Conservation (phyloP, 2,797 vertebrate species). For the Pangasius sanitwongsei region DNA sequence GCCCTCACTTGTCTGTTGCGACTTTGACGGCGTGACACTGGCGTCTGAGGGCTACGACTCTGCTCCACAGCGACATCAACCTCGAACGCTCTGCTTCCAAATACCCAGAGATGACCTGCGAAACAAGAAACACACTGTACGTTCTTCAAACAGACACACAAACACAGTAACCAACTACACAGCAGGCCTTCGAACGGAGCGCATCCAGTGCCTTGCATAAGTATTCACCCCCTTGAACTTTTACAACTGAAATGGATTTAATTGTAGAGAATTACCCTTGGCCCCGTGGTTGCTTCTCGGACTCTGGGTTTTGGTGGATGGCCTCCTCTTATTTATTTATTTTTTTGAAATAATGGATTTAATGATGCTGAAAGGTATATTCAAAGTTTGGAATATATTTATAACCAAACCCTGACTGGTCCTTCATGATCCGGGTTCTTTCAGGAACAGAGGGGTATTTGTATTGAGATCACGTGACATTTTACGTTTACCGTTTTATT, state of each 20-base stretch:
- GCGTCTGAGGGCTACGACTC: conserved; percentile 79
- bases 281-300: neutral
- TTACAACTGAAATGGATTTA: neutral
- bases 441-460: no score
- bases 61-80: conserved; percentile 81
- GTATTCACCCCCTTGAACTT: neutral
- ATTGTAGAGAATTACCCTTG: neutral
- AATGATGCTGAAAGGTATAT: neutral
- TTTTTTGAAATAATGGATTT: neutral
- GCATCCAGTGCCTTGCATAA: neutral
- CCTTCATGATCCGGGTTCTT: no score
- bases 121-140: conserved; percentile 7
- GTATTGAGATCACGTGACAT: neutral
- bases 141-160: neutral
- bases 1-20: conserved; percentile 83
- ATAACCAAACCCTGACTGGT: neutral
- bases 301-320: neutral
- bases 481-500: neutral
- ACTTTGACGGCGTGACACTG: conserved; percentile 86
- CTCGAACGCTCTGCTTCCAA: conserved; percentile 73
- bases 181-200: neutral
- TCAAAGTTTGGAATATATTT: neutral
- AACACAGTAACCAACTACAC: neutral
- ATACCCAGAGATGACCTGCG: conserved; percentile 71
- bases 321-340: neutral